phyloP scores from a whole-genome alignment of 1,140 invertebrate genomes.

The Saccostrea echinata region DNA sequence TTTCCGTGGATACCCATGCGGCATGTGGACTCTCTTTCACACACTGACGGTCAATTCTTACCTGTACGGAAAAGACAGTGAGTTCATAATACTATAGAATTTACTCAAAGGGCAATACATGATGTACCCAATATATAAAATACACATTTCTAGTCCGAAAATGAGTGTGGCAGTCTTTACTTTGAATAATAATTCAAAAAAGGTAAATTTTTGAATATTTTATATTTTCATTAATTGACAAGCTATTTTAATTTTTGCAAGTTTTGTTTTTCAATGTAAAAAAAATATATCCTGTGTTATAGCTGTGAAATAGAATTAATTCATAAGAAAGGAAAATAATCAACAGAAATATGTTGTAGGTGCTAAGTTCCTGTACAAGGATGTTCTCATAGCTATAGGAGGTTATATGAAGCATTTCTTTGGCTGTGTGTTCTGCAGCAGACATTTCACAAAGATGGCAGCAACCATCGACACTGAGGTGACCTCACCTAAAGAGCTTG shows the following conservation, averaged over 20 bases:
- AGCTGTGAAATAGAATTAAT: too few relatives aligned
- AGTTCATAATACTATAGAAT: slow-evolving; percentile 22
- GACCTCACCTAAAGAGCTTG: slow-evolving; percentile 85
- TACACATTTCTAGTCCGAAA: too few relatives aligned
- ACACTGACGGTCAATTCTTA: slow-evolving; percentile 91
- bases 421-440: slow-evolving; percentile 93
- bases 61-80: slow-evolving; percentile 74
- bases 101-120: too few relatives aligned
- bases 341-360: slow-evolving; percentile 57
- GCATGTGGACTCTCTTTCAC: slow-evolving; percentile 97
- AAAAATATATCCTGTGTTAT: too few relatives aligned
- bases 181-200: too few relatives aligned
- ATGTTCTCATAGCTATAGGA: slow-evolving; percentile 90
- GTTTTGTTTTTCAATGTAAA: too few relatives aligned
- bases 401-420: slow-evolving; percentile 96
- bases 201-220: too few relatives aligned
- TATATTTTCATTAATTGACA: too few relatives aligned
- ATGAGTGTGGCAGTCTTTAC: too few relatives aligned
- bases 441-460: slow-evolving; percentile 88
- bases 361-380: slow-evolving; percentile 60
- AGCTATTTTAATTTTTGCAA: too few relatives aligned
- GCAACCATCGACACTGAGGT: slow-evolving; percentile 86
- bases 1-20: slow-evolving; percentile 95
- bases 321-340: too few relatives aligned
- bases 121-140: too few relatives aligned